These are phyloP conservation scores for Drosophila stalkeri DNA, from an alignment of 2,888 invertebrate genomes.

Conservation along the genomic window DNA sequence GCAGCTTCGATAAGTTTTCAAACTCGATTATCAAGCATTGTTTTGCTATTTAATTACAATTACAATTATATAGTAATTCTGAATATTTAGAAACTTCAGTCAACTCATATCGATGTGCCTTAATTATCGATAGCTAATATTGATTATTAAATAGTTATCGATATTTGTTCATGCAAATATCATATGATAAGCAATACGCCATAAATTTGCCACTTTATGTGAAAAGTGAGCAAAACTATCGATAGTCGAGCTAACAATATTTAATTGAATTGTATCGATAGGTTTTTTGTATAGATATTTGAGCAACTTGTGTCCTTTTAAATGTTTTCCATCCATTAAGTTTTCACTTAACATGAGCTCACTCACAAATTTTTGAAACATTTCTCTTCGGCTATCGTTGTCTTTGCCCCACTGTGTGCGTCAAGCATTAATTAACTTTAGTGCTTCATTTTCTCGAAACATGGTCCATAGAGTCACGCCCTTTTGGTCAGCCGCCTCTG, in stretches of 20 bases:
- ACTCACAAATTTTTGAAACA: background rate
- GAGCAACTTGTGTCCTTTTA: too few relatives aligned
- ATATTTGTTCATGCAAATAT: background rate
- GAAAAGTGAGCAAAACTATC: accelerated
- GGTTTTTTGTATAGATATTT: background rate
- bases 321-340: background rate
- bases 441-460: constrained; percentile 6
- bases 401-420: constrained; percentile 30
- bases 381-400: background rate
- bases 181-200: accelerated
- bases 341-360: background rate
- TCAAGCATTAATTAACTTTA: constrained; percentile 47
- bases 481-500: background rate
- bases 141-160: background rate
- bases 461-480: background rate
- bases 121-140: background rate
- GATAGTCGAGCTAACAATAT: background rate
- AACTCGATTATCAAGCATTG: background rate
- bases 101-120: too few relatives aligned
- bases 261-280: background rate
- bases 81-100: too few relatives aligned
- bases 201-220: too few relatives aligned
- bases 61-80: too few relatives aligned
- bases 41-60: too few relatives aligned
- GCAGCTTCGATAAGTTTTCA: background rate